These are phyloP conservation scores for Muraenolepis orangiensis DNA, from an alignment of 2,797 vertebrate genomes.

Conservation along the genomic window DNA sequence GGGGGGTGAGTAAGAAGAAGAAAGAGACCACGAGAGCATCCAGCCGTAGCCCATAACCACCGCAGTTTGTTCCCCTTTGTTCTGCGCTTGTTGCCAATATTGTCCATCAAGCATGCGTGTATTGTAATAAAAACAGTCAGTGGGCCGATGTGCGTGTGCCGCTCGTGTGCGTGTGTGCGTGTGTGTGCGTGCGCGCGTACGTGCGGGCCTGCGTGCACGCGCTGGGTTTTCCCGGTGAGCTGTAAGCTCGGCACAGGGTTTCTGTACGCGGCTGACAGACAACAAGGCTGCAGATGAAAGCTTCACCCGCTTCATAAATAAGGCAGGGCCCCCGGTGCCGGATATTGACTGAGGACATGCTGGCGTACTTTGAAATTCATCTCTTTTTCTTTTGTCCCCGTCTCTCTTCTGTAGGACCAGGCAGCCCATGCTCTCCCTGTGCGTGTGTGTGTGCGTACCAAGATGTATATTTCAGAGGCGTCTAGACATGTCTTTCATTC, in stretches of 20 bases:
- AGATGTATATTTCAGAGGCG: slow-evolving; percentile 79
- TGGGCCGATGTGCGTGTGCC: slow-evolving; percentile 49
- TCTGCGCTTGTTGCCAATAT: slow-evolving; percentile 73
- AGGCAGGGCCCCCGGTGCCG: slow-evolving; percentile 73
- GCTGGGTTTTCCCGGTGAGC: neutral
- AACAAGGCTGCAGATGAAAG: slow-evolving; percentile 79
- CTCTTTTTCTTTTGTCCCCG: slow-evolving; percentile 48
- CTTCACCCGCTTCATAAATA: slow-evolving; percentile 77
- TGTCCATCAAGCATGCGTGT: slow-evolving; percentile 74
- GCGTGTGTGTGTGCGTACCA: slow-evolving; percentile 66
- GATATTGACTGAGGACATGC: slow-evolving; percentile 80
- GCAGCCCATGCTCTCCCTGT: slow-evolving; percentile 67
- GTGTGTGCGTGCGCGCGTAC: slow-evolving; percentile 59
- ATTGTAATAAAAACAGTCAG: slow-evolving; percentile 74
- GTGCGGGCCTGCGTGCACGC: neutral
- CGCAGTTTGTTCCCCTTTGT: slow-evolving; percentile 67
- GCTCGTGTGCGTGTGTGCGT: slow-evolving; percentile 38
- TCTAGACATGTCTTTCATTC: slow-evolving; percentile 79
- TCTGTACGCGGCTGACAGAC: slow-evolving; percentile 77
- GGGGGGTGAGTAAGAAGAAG: slow-evolving; percentile 54
- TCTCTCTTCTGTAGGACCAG: slow-evolving; percentile 71
- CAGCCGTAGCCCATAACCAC: slow-evolving; percentile 44
- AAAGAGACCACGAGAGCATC: slow-evolving; percentile 43
- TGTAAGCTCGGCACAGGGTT: slow-evolving; percentile 42
- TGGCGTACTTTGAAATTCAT: slow-evolving; percentile 80